Evolutionary conservation across 2,113 vertebrate species (phyloP).

Genomic region (Corythoichthys intestinalis): DNA sequence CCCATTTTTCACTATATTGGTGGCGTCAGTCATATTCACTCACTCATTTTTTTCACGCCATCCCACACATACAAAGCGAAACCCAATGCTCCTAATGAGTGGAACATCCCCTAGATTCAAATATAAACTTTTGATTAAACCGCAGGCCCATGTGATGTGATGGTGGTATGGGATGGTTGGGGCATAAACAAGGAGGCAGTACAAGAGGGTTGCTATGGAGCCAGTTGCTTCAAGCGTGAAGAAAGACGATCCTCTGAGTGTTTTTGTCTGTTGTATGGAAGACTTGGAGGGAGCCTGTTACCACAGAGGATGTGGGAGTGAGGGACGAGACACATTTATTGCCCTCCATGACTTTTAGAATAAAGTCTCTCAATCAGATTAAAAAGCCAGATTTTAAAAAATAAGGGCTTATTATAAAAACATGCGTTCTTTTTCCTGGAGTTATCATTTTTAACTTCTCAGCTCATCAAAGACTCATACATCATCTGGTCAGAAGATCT

Average conservation of each 20-base stretch:
- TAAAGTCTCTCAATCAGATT: slow-evolving; percentile 32
- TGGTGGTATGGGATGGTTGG: slow-evolving; percentile 42
- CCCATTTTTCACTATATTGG: slow-evolving; percentile 14
- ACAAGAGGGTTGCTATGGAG: slow-evolving; percentile 46
- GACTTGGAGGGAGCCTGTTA: slow-evolving; percentile 54
- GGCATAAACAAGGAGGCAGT: slow-evolving; percentile 41
- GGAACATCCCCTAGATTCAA: slow-evolving; percentile 61
- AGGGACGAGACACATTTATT: slow-evolving; percentile 49
- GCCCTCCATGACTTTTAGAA: slow-evolving; percentile 33
- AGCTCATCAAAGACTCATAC: slow-evolving; percentile 21
- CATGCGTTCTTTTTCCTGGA: not conserved
- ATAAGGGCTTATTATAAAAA: not conserved
- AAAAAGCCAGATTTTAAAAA: slow-evolving; percentile 40
- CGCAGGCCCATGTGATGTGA: slow-evolving; percentile 49
- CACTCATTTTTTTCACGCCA: slow-evolving; percentile 22
- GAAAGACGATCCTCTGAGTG: slow-evolving; percentile 17
- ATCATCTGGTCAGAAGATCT: slow-evolving; percentile 10
- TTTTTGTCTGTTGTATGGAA: slow-evolving; percentile 42
- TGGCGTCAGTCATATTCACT: not conserved
- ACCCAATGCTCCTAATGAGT: slow-evolving; percentile 53
- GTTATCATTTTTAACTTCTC: not conserved
- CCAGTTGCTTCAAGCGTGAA: slow-evolving; percentile 20
- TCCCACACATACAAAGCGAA: slow-evolving; percentile 40
- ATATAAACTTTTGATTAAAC: slow-evolving; percentile 63
- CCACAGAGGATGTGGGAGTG: slow-evolving; percentile 71